Evolutionary conservation across 1,140 invertebrate species (phyloP).

Genomic region (Reticulitermes speratus): DNA sequence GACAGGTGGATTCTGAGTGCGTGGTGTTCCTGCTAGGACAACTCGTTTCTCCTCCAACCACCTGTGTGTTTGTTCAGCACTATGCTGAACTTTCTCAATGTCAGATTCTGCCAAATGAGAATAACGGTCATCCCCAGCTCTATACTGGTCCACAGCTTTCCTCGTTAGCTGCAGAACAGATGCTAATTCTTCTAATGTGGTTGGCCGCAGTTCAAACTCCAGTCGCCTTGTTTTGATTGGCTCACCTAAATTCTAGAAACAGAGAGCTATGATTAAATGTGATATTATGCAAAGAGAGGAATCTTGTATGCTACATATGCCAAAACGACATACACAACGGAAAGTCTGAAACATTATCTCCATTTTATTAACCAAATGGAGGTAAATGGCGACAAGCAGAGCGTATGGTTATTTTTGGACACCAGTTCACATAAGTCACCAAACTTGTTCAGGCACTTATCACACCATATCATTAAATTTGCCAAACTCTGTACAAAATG

Average conservation of each 20-base stretch:
- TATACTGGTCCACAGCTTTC: constrained; percentile 68
- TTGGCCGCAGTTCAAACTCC: constrained; percentile 75
- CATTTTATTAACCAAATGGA: background rate
- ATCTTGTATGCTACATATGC: background rate
- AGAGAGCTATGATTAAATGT: constrained; percentile 49
- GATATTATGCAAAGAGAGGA: constrained; percentile 17
- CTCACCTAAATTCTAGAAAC: constrained; percentile 69
- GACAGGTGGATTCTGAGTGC: constrained; percentile 67
- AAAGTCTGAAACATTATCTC: background rate
- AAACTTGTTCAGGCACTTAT: too few species aligned
- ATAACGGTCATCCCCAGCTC: constrained; percentile 75
- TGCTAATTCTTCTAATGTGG: constrained; percentile 74
- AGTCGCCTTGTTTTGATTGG: constrained; percentile 77
- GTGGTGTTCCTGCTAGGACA: constrained; percentile 58
- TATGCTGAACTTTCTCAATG: constrained; percentile 65
- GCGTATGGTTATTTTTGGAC: too few species aligned
- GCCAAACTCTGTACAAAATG: too few species aligned
- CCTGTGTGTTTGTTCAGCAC: constrained; percentile 51
- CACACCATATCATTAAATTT: too few species aligned
- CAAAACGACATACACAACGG: background rate
- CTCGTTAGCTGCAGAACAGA: constrained; percentile 68
- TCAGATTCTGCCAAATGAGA: constrained; percentile 79
- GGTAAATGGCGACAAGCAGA: too few species aligned
- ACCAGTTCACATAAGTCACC: too few species aligned
- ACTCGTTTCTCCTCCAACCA: constrained; percentile 76